Base-by-base conservation (phyloP, 2,888 invertebrate genomes). In the Volucella bombylans region DNA sequence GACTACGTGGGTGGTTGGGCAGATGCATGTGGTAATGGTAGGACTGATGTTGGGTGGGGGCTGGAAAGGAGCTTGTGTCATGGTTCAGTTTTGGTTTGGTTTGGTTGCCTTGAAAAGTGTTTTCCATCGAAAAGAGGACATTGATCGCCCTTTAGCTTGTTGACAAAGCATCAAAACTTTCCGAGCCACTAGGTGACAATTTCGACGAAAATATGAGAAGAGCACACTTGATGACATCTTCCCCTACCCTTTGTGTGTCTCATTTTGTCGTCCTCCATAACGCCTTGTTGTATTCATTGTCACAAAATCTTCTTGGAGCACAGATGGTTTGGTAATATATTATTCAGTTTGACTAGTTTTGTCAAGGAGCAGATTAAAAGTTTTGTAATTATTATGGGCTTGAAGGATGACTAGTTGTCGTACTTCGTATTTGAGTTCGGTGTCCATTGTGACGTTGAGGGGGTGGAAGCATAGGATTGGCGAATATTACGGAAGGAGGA, bases 131-230 rank as follows among this genome's bases (percentile, higher is more conserved):
- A 83, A 79, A 71, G 83, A 74, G 83, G 83, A 83, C 79, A 79
- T 83, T 83, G 83, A 83, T 79, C 83, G 69, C 79, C 74, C 79
- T 83, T 83, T 78, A 41, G 83, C 79, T 79, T 79, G 83, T 79
- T 74, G 83, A 79, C 74, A 79, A 83, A 83, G 69, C 83, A 83
- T 83, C 62, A 59, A 47, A 73, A 83, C 57, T 74, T 83, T 83
- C 15, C 74, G 64, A 79, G 54, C 69, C 74, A 83, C 73, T 74
- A 79, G 83, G 83, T 83, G 83, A 83, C 79, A 79, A 83, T 65
- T 83, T 79, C 49, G 31, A 78, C 41, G 50, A 74, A 79, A 73
- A 76, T 74, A 67, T 74, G 62, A 64, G 39, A 67, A 74, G 31
- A 31, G 57, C 45, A 67, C 67, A 47, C 67, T 23, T 68, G 81